Evolutionary conservation across 2,888 invertebrate genomes (phyloP).

Genomic region (Orgyia antiqua): DNA sequence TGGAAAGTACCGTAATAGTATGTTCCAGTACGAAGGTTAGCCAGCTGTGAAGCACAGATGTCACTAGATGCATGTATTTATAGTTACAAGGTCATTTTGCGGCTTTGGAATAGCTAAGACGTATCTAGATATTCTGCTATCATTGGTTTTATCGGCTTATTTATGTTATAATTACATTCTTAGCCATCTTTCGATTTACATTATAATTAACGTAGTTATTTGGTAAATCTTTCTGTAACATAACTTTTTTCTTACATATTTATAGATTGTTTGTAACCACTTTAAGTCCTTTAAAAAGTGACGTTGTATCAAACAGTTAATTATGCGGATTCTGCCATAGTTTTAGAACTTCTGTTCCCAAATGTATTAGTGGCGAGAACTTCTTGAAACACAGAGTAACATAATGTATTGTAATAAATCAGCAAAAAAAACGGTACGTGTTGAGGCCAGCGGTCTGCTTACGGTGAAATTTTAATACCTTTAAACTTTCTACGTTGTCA

Average conservation of each 20-base stretch:
- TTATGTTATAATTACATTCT: background rate
- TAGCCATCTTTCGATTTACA: background rate
- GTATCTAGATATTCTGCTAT: constrained; percentile 11
- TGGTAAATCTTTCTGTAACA: no score
- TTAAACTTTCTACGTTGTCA: constrained; percentile 56
- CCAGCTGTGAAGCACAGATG: constrained; percentile 38
- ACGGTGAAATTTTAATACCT: constrained; percentile 73
- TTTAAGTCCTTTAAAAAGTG: no score
- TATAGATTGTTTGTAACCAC: no score
- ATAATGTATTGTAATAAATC: constrained; percentile 42
- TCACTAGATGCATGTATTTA: constrained; percentile 48
- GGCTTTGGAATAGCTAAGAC: constrained; percentile 23
- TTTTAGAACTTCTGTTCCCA: no score
- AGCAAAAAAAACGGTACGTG: constrained; percentile 46
- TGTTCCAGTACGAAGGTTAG: constrained; percentile 37
- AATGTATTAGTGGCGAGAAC: no score
- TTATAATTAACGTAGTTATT: no score
- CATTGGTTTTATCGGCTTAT: background rate
- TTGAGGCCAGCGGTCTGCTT: constrained; percentile 48
- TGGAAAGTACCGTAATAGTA: constrained; percentile 31
- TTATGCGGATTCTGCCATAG: no score
- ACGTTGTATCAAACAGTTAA: no score
- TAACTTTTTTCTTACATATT: no score
- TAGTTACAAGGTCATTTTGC: constrained; percentile 53
- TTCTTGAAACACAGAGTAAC: no score